Percentiles rank a stretch among this genome's conserved stretches.
These are phyloP conservation scores for Hucho hucho DNA, from an alignment of 2,113 vertebrate species.

Conservation along the genomic window DNA sequence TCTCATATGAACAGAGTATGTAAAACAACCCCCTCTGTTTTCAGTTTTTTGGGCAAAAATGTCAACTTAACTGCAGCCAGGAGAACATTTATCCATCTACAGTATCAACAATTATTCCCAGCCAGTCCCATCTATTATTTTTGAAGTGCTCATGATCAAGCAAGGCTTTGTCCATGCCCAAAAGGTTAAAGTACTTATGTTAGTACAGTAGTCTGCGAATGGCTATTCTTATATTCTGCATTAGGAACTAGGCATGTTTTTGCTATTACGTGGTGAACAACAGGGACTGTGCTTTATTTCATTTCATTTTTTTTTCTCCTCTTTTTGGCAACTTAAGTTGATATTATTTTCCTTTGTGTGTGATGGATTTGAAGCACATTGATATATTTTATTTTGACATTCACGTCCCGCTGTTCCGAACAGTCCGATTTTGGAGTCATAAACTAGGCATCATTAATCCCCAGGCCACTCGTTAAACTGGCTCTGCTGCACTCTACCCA, in stretches of 20 bases:
- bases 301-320: conserved; percentile 34
- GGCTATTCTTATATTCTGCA: conserved; percentile 9
- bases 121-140: background rate
- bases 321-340: conserved; percentile 31
- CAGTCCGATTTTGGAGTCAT: conserved; percentile 63
- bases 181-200: background rate
- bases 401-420: conserved; percentile 52
- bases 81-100: background rate
- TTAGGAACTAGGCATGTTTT: conserved; percentile 41
- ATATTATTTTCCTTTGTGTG: conserved; percentile 49
- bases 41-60: background rate
- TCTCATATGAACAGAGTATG: conserved; percentile 7
- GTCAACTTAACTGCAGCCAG: background rate
- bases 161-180: background rate
- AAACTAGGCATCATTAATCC: conserved; percentile 73
- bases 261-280: conserved; percentile 33
- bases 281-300: conserved; percentile 30
- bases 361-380: conserved; percentile 62
- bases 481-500: conserved; percentile 50
- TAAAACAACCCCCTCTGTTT: background rate
- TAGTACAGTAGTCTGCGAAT: too few species aligned
- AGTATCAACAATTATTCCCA: background rate
- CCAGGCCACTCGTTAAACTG: conserved; percentile 57
- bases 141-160: background rate
- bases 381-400: conserved; percentile 61